Base-by-base conservation (phyloP, 2,888 invertebrate genomes). In the Epinotia nisella region DNA sequence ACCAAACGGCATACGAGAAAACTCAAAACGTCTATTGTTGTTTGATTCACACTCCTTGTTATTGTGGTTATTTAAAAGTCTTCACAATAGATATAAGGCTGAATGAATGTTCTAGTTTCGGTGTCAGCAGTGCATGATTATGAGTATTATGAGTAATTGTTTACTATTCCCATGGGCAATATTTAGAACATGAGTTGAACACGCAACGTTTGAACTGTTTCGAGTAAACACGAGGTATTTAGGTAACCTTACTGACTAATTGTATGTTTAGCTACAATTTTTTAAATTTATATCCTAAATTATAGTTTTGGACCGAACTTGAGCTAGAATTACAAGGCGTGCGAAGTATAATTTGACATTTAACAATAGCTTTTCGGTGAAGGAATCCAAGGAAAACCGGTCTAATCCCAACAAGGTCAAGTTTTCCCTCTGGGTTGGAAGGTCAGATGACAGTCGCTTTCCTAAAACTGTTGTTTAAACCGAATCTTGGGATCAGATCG, bases 101-200 rank as follows among this genome's bases (percentile, higher is more conserved):
- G 53, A 24, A 53, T 65, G 39, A 55, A 39, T 53, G 45, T 61
- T 61, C 61, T 61, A 10, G 24, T 29, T n/a, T 58, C 58, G 17
- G 15, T 53, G 29, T 53, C 35, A 24, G 53, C n/a, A 65, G 51
- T 51, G 35, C 53, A 21, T 58, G 39, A 65, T 65, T 65, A 65
- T 39, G 65, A 55, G 53, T 21, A 35, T 53, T 41, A 35, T 64
- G 51, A 39, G 65, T 55, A 55, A 65, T 65, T 65, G 65, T 65
- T 65, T 65, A 65, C 65, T 65, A 65, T 65, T 65, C 65, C 35
- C 65, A 55, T 39, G 39, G 59, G 39, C 7, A 55, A 65, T 65
- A 65, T 65, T 55, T 65, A 65, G 65, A 65, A 65, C 64, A 35
- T 24, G 58, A 39, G 64, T 55, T 39, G 9, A 65, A 55, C 65